Base-by-base conservation (phyloP, 1,140 invertebrate genomes). In the Drosophila sulfurigaster region DNA sequence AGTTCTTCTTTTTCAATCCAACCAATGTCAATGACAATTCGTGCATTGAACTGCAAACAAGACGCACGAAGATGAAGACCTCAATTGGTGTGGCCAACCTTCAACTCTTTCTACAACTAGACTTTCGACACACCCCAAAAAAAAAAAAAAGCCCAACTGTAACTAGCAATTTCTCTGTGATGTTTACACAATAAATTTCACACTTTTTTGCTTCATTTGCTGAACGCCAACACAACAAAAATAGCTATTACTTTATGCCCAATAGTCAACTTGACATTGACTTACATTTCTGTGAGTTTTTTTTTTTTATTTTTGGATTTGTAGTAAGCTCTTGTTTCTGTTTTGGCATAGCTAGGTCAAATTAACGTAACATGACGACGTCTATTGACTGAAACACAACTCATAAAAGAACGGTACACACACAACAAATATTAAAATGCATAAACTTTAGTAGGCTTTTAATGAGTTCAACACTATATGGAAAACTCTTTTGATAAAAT, bases 11-110 rank as follows among this genome's bases (percentile, higher is more conserved):
- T 52, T 51, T n/a, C 7, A 28, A 11, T 25, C 48, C 3, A 8
- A n/a, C 16, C 64, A 74, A 74, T 68, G 72, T 48, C 72, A 75
- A 63, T 75, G 72, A 6, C 72, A 35, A 2, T 35, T 54, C 74
- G 74, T 72, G 62, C 74, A 59, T 72, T 76, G 69, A 76, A 72
- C 74, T 60, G 6, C 69, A 66, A 66, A 62, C 45, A 46, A 60
- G 8, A 13, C 32, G 10, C n/a, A 30, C 6, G 25, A 41, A 8
- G 30, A 16, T 8, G 30, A 32, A 32, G 30, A n/a, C 11, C 1
- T 57, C 11, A 43, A 16, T 56, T 25, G 16, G 3, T 32, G 16
- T 32, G 16, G 4, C 16, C 16, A 62, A 38, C 73, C 68, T 76
- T 72, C 56, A 15, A 46, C 20, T 41, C 6, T 20, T 59, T 71